Percentiles rank a stretch among this genome's conserved stretches.
Conservation (phyloP, 2,113 vertebrate species). For the Peromyscus californicus region DNA sequence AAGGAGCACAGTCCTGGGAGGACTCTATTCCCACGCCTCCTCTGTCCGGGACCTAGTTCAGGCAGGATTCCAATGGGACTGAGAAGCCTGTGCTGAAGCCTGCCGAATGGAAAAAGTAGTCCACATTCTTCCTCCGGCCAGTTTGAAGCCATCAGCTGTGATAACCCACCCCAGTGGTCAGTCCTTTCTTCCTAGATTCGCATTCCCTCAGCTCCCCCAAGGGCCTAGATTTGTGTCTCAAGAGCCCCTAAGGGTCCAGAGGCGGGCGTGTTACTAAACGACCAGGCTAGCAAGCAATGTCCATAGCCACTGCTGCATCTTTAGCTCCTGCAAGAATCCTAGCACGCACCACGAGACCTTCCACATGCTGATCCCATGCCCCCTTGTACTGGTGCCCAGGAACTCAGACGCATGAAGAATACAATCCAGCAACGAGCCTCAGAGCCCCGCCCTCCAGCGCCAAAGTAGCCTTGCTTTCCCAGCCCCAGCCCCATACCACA, state of each 20-base stretch:
- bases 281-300: background rate
- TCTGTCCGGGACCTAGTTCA: background rate
- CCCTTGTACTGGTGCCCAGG: background rate
- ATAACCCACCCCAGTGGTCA: background rate
- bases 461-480: background rate
- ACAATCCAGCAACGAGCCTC: background rate
- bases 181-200: background rate
- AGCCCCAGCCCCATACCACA: background rate
- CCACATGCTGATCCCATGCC: background rate
- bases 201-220: background rate
- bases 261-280: background rate
- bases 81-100: background rate
- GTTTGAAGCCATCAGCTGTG: background rate
- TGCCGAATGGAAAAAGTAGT: background rate
- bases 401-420: background rate
- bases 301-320: background rate
- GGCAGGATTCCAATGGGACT: background rate
- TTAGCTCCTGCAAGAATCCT: background rate
- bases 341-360: background rate
- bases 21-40: background rate
- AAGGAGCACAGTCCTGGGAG: background rate
- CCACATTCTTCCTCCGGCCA: background rate
- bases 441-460: background rate
- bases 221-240: background rate
- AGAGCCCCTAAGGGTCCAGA: background rate